Percentiles rank a stretch among this genome's conserved stretches.
These are phyloP conservation scores for Cepaea hortensis DNA, from an alignment of 2,888 invertebrate genomes.

Conservation along the genomic window DNA sequence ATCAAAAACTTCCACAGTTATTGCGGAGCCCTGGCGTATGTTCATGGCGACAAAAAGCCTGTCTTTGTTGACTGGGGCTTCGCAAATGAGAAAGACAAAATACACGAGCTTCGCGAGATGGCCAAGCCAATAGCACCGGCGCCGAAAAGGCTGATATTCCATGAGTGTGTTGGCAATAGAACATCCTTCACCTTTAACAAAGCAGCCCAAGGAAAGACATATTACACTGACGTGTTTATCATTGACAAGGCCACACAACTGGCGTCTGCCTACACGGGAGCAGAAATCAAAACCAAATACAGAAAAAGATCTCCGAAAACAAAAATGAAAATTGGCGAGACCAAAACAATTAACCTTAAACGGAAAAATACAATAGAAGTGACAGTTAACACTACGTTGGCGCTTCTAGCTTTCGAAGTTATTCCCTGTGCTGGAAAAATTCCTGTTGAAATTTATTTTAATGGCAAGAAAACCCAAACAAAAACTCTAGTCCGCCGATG, in stretches of 20 bases:
- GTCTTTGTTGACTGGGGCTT: constrained; percentile 71
- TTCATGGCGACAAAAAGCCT: constrained; percentile 72
- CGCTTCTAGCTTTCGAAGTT: constrained; percentile 52
- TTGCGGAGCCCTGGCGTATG: constrained; percentile 77
- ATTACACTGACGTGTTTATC: constrained; percentile 80
- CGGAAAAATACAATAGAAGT: constrained; percentile 47
- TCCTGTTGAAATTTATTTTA: constrained; percentile 57
- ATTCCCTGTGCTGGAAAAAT: constrained; percentile 61
- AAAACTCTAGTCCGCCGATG: constrained; percentile 58
- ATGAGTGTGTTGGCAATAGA: constrained; percentile 78
- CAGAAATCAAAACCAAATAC: constrained; percentile 60
- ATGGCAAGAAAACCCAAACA: constrained; percentile 48
- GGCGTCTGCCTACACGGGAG: constrained; percentile 78
- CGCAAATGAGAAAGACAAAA: constrained; percentile 62
- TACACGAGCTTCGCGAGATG: constrained; percentile 53
- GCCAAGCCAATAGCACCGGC: constrained; percentile 61
- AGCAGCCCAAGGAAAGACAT: constrained; percentile 77
- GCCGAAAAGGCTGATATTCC: constrained; percentile 65
- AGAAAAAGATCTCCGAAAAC: constrained; percentile 42
- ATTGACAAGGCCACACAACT: constrained; percentile 78
- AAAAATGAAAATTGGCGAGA: constrained; percentile 60
- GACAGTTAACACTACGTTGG: constrained; percentile 46
- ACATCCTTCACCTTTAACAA: constrained; percentile 78
- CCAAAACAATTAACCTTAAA: constrained; percentile 55
- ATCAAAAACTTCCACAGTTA: constrained; percentile 77